phyloP scores from a whole-genome alignment of 2,888 invertebrate species.

The Ligdia adustata region DNA sequence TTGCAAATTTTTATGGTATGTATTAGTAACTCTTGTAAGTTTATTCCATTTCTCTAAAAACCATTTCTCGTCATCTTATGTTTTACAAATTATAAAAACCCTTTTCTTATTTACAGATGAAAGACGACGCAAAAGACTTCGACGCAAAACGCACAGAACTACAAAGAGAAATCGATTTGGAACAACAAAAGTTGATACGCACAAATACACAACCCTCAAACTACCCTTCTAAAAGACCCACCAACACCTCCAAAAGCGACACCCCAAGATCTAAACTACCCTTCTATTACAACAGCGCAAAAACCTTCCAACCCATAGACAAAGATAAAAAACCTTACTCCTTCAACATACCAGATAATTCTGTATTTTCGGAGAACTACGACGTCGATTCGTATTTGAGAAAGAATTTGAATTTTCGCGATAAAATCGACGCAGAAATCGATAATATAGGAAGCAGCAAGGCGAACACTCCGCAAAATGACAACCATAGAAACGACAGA shows the following conservation, averaged over 20 bases:
- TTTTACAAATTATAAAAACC: too few relatives aligned
- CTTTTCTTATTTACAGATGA: slow-evolving; percentile 63
- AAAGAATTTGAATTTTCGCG: slow-evolving; percentile 65
- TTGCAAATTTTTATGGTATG: too few relatives aligned
- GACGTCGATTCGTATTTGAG: slow-evolving; percentile 72
- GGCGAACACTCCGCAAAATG: slow-evolving; percentile 8
- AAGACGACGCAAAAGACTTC: slow-evolving; percentile 76
- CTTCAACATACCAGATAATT: slow-evolving; percentile 74
- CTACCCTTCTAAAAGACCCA: slow-evolving; percentile 27
- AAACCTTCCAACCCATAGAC: slow-evolving; percentile 50
- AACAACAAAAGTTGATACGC: slow-evolving; percentile 53
- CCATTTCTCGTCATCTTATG: too few relatives aligned
- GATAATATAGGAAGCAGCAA: slow-evolving; percentile 29
- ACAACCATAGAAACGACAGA: slow-evolving; percentile 1
- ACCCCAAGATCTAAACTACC: slow-evolving; percentile 58
- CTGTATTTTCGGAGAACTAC: slow-evolving; percentile 67
- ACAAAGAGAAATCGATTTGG: slow-evolving; percentile 74
- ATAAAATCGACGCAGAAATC: slow-evolving; percentile 36
- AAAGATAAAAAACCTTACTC: slow-evolving; percentile 59
- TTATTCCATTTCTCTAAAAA: too few relatives aligned
- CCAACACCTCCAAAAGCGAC: slow-evolving; percentile 53
- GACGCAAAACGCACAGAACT: slow-evolving; percentile 72
- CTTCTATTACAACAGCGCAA: slow-evolving; percentile 58
- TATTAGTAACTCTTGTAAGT: too few relatives aligned
- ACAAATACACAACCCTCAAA: slow-evolving; percentile 36